Percentiles rank a stretch among this genome's conserved stretches.
Conservation (phyloP, 2,113 vertebrate genomes). For the Bothrops jararaca region DNA sequence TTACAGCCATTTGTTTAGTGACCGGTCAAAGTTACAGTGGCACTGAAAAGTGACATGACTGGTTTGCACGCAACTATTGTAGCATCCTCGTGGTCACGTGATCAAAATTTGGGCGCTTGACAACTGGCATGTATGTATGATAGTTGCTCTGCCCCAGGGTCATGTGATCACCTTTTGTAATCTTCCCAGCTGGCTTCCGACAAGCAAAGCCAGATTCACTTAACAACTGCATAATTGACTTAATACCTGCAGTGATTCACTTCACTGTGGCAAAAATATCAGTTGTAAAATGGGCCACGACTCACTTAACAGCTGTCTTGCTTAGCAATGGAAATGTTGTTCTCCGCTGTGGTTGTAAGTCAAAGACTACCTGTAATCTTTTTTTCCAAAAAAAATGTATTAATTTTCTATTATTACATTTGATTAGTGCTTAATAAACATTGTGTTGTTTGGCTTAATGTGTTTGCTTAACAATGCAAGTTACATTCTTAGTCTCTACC, state of each 20-base stretch:
- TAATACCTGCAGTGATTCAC: too few species aligned
- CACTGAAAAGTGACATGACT: too few species aligned
- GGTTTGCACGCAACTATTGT: not conserved
- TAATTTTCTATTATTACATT: too few species aligned
- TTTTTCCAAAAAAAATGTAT: too few species aligned
- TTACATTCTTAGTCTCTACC: too few species aligned
- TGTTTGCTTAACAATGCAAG: too few species aligned
- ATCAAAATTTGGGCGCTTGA: not conserved
- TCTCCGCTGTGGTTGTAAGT: not conserved
- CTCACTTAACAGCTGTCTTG: not conserved
- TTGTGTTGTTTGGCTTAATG: too few species aligned
- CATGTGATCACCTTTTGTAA: not conserved
- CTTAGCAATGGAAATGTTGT: not conserved
- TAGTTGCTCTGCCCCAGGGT: not conserved
- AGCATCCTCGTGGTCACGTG: not conserved
- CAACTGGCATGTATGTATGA: not conserved
- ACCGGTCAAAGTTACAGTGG: not conserved
- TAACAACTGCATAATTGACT: not conserved
- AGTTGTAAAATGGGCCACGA: not conserved
- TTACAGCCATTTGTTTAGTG: not conserved
- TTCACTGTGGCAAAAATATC: not conserved
- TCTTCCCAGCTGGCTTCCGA: not conserved
- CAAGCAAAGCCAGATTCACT: not conserved
- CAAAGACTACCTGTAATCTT: not conserved
- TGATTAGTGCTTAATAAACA: too few species aligned